Conservation (phyloP, 2,113 vertebrate genomes). For the Marmota flaviventris region DNA sequence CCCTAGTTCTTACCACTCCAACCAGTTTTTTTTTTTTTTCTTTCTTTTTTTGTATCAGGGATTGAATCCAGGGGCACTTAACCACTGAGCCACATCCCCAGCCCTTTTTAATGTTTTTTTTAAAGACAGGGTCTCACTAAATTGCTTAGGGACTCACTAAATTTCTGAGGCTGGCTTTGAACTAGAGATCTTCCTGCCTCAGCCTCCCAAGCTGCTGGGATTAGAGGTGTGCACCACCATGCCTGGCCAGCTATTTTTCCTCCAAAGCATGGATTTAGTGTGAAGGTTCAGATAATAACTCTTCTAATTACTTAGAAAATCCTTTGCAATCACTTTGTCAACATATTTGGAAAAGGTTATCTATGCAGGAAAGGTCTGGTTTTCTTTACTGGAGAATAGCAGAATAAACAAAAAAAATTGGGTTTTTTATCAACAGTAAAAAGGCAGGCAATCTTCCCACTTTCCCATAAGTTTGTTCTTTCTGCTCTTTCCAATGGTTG, state of each 20-base stretch:
- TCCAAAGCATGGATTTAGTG: not conserved
- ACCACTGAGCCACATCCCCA: too few species aligned
- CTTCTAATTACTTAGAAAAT: not conserved
- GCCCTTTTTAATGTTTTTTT: too few species aligned
- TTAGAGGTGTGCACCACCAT: too few species aligned
- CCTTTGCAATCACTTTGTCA: not conserved
- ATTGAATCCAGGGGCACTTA: too few species aligned
- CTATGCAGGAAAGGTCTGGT: not conserved
- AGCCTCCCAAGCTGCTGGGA: too few species aligned
- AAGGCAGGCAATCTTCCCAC: not conserved
- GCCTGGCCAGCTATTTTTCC: too few species aligned
- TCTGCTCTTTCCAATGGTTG: not conserved
- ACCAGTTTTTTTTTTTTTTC: too few species aligned
- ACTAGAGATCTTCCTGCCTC: too few species aligned
- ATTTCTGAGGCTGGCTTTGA: too few species aligned
- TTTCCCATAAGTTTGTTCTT: not conserved
- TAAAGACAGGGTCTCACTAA: too few species aligned
- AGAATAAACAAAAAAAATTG: not conserved
- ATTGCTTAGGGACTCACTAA: too few species aligned
- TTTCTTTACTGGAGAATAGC: conserved; percentile 25
- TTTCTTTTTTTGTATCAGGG: too few species aligned
- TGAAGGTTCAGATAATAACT: not conserved
- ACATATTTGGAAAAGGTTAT: conserved; percentile 14
- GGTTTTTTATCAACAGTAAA: not conserved
- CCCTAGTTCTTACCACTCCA: not conserved